These are phyloP conservation scores for Alethe diademata DNA, from an alignment of 2,113 vertebrate species.

Conservation along the genomic window DNA sequence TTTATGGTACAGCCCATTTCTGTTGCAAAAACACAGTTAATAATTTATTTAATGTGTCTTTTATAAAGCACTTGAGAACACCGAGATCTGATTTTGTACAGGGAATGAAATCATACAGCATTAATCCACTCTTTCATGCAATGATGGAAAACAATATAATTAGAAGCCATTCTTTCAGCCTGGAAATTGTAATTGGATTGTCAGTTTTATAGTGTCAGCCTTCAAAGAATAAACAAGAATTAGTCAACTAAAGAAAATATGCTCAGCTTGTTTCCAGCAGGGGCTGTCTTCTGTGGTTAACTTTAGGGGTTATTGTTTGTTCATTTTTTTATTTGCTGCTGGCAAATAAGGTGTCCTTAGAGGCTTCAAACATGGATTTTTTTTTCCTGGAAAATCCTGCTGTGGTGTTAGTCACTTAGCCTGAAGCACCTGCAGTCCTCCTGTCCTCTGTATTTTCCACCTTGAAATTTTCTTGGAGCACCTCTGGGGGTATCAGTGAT, in stretches of 20 bases:
- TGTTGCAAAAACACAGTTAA: background rate
- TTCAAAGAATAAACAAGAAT: conserved; percentile 51
- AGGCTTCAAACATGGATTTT: background rate
- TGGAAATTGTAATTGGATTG: conserved; percentile 52
- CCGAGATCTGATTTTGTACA: background rate
- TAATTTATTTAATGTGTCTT: conserved; percentile 40
- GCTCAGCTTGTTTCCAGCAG: background rate
- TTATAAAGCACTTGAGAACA: background rate
- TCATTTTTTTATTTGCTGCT: background rate
- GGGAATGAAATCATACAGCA: background rate
- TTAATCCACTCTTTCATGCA: background rate
- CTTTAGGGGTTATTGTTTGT: background rate
- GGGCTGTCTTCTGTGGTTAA: background rate
- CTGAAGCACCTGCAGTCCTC: background rate
- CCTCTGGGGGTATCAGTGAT: background rate
- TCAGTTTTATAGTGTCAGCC: conserved; percentile 40
- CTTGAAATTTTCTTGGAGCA: background rate
- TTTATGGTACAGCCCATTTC: conserved; percentile 12
- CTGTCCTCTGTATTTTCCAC: background rate
- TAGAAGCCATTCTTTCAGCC: conserved; percentile 42
- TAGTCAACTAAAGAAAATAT: conserved; percentile 29
- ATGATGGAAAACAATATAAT: conserved; percentile 37
- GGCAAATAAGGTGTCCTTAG: background rate
- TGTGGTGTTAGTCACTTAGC: background rate
- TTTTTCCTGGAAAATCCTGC: background rate